Conservation (phyloP, 2,113 vertebrate genomes). For the Aptenodytes forsteri region DNA sequence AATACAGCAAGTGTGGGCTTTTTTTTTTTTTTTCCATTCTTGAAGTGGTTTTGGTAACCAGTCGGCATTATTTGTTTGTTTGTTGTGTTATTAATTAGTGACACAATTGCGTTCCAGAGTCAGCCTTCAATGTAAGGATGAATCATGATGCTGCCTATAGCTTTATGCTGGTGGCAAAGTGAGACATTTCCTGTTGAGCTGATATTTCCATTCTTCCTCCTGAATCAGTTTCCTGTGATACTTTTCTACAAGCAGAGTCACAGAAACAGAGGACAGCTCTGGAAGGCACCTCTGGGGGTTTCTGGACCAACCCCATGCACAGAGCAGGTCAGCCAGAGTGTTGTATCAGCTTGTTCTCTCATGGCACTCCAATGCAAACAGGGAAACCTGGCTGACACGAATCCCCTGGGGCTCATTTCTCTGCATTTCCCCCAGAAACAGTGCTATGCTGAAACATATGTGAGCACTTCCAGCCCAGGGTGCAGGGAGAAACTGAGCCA, state of each 20-base stretch:
- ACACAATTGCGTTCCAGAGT: neutral
- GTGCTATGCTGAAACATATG: neutral
- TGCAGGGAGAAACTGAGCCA: neutral
- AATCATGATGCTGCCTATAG: neutral
- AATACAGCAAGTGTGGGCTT: neutral
- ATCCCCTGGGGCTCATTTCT: neutral
- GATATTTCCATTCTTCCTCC: neutral
- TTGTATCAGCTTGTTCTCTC: neutral
- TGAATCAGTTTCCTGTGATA: neutral
- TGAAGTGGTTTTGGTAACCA: neutral
- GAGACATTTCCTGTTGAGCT: neutral
- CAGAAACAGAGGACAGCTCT: neutral
- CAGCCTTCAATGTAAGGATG: neutral
- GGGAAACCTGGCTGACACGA: accelerated
- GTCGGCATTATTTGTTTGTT: neutral
- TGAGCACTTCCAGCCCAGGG: neutral
- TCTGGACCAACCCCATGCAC: neutral
- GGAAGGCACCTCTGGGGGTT: accelerated
- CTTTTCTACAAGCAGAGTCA: neutral
- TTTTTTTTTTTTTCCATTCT: neutral
- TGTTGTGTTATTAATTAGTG: neutral
- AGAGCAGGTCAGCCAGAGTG: neutral
- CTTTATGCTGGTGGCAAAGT: neutral
- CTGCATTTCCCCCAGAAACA: neutral
- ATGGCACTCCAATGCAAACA: neutral